phyloP scores from a whole-genome alignment of 2,797 vertebrate genomes.

The Coendou prehensilis region DNA sequence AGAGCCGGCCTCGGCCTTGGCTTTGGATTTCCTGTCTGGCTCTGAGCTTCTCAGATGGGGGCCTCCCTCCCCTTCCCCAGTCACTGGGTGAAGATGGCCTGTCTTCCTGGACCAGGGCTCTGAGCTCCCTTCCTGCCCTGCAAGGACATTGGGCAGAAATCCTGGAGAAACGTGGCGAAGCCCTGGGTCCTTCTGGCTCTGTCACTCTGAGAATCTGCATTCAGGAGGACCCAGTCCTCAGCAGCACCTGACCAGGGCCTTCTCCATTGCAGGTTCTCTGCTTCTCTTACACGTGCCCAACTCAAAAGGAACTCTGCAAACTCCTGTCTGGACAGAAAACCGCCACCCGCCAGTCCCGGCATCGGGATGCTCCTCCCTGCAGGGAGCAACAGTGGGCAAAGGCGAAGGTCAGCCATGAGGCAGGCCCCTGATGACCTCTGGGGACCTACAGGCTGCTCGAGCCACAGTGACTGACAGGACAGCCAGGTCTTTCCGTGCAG shows the following conservation, averaged over 20 bases:
- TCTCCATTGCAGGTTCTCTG: not conserved
- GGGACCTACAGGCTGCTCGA: not conserved
- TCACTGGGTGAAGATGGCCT: not conserved
- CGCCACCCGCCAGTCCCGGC: too few relatives aligned
- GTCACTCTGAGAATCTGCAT: not conserved
- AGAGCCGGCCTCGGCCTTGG: not conserved
- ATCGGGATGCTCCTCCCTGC: fast-evolving
- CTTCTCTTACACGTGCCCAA: not conserved
- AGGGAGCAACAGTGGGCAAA: not conserved
- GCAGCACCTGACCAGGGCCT: not conserved
- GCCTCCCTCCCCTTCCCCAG: not conserved
- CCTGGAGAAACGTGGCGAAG: not conserved
- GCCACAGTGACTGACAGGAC: not conserved
- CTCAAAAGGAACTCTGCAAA: not conserved
- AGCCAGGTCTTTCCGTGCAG: not conserved
- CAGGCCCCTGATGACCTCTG: not conserved
- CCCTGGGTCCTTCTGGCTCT: not conserved
- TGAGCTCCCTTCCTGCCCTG: not conserved
- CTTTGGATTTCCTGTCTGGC: not conserved
- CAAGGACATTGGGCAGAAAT: not conserved
- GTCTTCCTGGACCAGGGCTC: not conserved
- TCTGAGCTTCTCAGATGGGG: not conserved
- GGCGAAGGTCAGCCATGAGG: not conserved
- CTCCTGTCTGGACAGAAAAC: not conserved
- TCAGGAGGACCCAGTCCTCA: not conserved